Evolutionary conservation across 2,797 vertebrate species (phyloP).

Genomic region (Phyllotis vaccarum): DNA sequence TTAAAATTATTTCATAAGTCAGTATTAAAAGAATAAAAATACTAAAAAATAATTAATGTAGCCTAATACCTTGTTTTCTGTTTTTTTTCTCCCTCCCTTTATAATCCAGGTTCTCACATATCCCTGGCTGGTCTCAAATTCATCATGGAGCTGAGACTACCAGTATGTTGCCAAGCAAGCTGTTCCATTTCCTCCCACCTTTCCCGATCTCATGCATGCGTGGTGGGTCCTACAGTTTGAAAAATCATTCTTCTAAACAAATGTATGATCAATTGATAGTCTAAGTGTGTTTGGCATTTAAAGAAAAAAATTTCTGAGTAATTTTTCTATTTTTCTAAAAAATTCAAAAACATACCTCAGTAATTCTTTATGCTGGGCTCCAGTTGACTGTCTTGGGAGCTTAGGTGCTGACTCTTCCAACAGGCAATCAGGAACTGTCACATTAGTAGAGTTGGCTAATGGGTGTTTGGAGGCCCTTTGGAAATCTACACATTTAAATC

Average conservation of each 20-base stretch:
- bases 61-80: neutral
- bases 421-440: conserved; percentile 81
- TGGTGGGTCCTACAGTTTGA: neutral
- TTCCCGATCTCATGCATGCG: conserved; percentile 31
- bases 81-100: neutral
- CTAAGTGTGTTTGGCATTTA: conserved; percentile 31
- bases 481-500: conserved; percentile 83
- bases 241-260: conserved; percentile 48
- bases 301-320: conserved; percentile 32
- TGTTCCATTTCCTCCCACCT: neutral
- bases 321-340: conserved; percentile 45
- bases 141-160: neutral
- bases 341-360: conserved; percentile 86
- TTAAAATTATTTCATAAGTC: conserved; percentile 20
- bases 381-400: conserved; percentile 85
- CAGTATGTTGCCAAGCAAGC: no score
- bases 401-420: conserved; percentile 89
- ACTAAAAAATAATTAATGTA: neutral
- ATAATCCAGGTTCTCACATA: no score
- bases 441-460: conserved; percentile 82
- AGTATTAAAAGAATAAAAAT: neutral
- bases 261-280: conserved; percentile 11
- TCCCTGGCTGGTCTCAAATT: neutral
- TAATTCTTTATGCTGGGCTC: conserved; percentile 81
- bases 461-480: conserved; percentile 83